Base-by-base conservation (phyloP, 2,113 vertebrate species). In the Pomatostomus ruficeps region DNA sequence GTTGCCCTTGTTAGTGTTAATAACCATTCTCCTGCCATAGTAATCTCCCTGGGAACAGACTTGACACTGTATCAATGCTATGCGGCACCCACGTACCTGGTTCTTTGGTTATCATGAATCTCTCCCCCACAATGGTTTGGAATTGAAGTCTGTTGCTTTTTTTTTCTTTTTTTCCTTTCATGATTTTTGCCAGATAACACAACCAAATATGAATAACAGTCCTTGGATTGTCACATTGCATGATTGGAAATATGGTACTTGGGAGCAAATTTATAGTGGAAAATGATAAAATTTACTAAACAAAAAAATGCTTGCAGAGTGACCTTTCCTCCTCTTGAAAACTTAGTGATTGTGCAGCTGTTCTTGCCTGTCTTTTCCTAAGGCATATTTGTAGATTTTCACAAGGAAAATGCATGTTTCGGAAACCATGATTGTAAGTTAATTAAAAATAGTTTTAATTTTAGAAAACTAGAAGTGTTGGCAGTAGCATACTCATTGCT, bases 371-470 rank as follows among this genome's bases (percentile, higher is more conserved):
- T 87, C 74, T 89, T 91, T 91, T 91, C 52, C 58, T 87, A 66
- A 79, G 91, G 35, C 65, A 49, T 91, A 93, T 95, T 88, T 65
- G 62, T 83, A 62, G 55, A 59, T 89, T 94, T 93, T 89, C 71
- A 48, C 63, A 70, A 57, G 48, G 38, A 61, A 66, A 86, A 85
- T 85, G 5, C 43, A 57, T 89, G 61, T 68, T 95, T 93, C 21
- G 18, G 16, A 90, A 92, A 92, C 46, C 28, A 29, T 87, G 62
- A 87, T 88, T 94, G n/a, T 85, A 75, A 88, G 48, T 84, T 85
- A 93, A 93, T 95, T 96, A 90, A 91, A 95, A 93, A 86, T 83
- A 93, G 58, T 91, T 72, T 94, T 88, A 24, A 61, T 84, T 94
- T 97, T 88, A 82, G 78, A 80, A 90, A 88, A 85, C 84, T 61